Evolutionary conservation across 2,888 invertebrate species (phyloP).

Genomic region (Lacanobia oleracea): DNA sequence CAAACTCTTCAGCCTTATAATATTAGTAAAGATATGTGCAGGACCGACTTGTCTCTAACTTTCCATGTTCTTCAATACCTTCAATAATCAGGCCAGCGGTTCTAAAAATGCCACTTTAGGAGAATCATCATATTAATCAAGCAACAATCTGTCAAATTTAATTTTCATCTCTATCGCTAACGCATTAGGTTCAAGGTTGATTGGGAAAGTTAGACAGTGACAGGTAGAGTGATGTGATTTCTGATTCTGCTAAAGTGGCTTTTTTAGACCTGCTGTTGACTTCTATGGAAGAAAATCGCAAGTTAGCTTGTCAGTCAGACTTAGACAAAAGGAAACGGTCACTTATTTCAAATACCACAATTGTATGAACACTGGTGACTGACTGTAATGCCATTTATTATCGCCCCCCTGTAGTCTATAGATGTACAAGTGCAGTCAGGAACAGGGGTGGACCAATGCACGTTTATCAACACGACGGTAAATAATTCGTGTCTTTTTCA

Average conservation of each 20-base stretch:
- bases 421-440: background rate
- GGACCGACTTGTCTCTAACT: background rate
- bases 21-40: too few relatives aligned
- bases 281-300: slow-evolving; percentile 1
- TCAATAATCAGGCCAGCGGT: background rate
- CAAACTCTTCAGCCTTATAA: too few relatives aligned
- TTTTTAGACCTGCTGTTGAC: too few relatives aligned
- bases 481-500: background rate
- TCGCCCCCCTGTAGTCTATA: slow-evolving; percentile 4
- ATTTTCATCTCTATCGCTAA: too few relatives aligned
- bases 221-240: too few relatives aligned
- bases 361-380: slow-evolving; percentile 12
- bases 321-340: slow-evolving; percentile 31
- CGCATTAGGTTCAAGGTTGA: too few relatives aligned
- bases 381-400: slow-evolving; percentile 26
- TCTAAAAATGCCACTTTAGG: too few relatives aligned
- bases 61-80: background rate
- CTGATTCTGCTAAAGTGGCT: too few relatives aligned
- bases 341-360: slow-evolving; percentile 25
- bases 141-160: too few relatives aligned
- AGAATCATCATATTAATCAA: too few relatives aligned
- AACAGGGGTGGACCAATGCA: background rate
- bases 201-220: too few relatives aligned
- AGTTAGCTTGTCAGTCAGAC: slow-evolving; percentile 23
- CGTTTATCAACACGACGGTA: background rate